Evolutionary conservation across 2,113 vertebrate species (phyloP), one percentile per base, ranked within the genome.

Genomic region (Oreochromis aureus): DNA sequence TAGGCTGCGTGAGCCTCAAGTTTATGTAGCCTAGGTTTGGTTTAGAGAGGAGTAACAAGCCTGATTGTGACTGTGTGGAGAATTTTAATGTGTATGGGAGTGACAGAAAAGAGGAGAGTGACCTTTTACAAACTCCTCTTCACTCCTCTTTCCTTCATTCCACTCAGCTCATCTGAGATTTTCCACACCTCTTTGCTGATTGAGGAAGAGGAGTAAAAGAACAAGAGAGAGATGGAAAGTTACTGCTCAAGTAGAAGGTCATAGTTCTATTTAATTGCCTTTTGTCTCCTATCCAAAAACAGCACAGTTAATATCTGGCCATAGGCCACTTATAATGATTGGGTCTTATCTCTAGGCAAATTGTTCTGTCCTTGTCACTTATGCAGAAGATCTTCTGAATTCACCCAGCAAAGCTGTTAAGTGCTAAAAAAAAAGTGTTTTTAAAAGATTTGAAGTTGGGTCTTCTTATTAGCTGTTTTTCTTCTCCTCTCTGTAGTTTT

Each of bases 281-380:
- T 94, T 90, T 93, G 93, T 94, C 86, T 93, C 66, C 85, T 54
- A 82, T 92, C 91, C 89, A 94, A 95, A 94, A 92, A 85, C 91
- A 94, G 90, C 86, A 30, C 79, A 73, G 66, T 92, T 95, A 94
- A 94, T 93, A 90, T 93, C 93, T 92, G 81, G 86, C 90, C 87
- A 87, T 88, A 87, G 92, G 92, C 89, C 93, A 92, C 90, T 93
- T 89, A 88, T 82, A 94, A 87, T 93, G 93, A 91, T 91, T 85
- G 92, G 86, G 61, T 83, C 86, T 93, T 91, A 94, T 94, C 91
- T 91, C 61, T 55, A 56, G 79, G 87, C 82, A 81, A 53, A 53
- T 53, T 78, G 46, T 53, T 78, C 46, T 78, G 27, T 53, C 73
- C 46, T n/a, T 51, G 73, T 53, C 46, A 53, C 73, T 78, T 32